Conservation (phyloP, 2,888 invertebrate species). For the Falcaria lacertinaria region DNA sequence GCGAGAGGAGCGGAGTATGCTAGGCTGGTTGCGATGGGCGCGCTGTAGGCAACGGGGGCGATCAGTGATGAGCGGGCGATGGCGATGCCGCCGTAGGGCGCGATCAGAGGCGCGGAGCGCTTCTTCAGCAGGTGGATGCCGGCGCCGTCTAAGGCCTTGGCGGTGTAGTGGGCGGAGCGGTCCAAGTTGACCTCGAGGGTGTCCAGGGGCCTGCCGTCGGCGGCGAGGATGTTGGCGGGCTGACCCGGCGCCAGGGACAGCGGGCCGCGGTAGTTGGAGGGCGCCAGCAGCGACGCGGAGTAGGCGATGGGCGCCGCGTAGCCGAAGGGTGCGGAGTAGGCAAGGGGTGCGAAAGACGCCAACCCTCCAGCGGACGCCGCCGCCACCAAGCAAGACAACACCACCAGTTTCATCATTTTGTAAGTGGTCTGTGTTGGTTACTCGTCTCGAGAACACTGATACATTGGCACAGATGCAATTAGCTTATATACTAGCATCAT, state of each 20-base stretch:
- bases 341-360: constrained; percentile 12
- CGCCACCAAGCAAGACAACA: constrained; percentile 81
- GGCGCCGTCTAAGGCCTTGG: constrained; percentile 45
- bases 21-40: constrained; percentile 17
- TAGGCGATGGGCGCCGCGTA: constrained; percentile 30
- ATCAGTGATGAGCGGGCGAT: constrained; percentile 30
- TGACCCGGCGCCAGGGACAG: constrained; percentile 67
- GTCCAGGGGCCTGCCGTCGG: constrained; percentile 67
- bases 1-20: constrained; percentile 14
- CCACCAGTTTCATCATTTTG: constrained; percentile 78
- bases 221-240: constrained; percentile 62
- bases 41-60: constrained; percentile 17
- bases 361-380: constrained; percentile 65
- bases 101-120: constrained; percentile 39
- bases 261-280: constrained; percentile 58
- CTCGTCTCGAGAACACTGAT: constrained; percentile 56
- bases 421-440: constrained; percentile 67
- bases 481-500: constrained; percentile 50
- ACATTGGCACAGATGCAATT: constrained; percentile 23
- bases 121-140: constrained; percentile 57
- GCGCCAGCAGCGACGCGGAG: constrained; percentile 31
- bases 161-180: constrained; percentile 62
- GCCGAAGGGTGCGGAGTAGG: constrained; percentile 13
- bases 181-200: constrained; percentile 69
- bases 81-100: constrained; percentile 22